Base-by-base conservation (phyloP, 2,113 vertebrate species). In the Tachuris rubrigastra region DNA sequence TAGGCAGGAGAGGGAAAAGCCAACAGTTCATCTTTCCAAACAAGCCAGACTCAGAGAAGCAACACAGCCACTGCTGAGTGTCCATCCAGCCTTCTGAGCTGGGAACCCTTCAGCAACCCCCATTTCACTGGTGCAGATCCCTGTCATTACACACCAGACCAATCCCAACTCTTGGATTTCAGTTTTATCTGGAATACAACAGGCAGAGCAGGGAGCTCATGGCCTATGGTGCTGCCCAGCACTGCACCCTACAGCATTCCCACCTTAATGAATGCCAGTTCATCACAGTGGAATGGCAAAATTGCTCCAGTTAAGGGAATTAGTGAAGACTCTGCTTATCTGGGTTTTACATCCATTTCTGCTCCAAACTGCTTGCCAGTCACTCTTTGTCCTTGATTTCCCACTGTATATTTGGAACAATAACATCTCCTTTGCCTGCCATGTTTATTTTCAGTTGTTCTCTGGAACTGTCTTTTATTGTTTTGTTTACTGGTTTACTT, bases 161-260 rank as follows among this genome's bases (percentile, higher is more conserved):
- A 8, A 3, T 8, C 22, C 67, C 46, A 33, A 11, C 31, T 5
- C 75, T 31, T 3, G 30, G 1, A 50, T 3, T 24, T 2, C 41
- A 8, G 1, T 5, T 30, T 8, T 4, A 12, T 20, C 60, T 2
- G 4, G 37, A n/a, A 6, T 1, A 4, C 0, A 2, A 20, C 15
- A 56, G 28, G 21, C 83, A 62, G 73, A n/a, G 55, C 75, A 62
- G 2, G 1, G 52, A 49, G 44, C 25, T 20, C 24, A 2, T 0
- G 10, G 37, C 33, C 27, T 0, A 3, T 12, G 28, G 33, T 60
- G 6, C 1, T 47, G 66, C 42, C 55, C 3, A 6, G 56, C 46
- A 1, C 41, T 20, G 9, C 56, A 9, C 78, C 24, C 47, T 2
- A 47, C 88, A 35, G 14, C 5, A 21, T 11, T 12, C 52, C 71